These are phyloP conservation scores for Parazoanthus darwini DNA, from an alignment of 92 coral and sea anemone genomes.

Conservation along the genomic window DNA sequence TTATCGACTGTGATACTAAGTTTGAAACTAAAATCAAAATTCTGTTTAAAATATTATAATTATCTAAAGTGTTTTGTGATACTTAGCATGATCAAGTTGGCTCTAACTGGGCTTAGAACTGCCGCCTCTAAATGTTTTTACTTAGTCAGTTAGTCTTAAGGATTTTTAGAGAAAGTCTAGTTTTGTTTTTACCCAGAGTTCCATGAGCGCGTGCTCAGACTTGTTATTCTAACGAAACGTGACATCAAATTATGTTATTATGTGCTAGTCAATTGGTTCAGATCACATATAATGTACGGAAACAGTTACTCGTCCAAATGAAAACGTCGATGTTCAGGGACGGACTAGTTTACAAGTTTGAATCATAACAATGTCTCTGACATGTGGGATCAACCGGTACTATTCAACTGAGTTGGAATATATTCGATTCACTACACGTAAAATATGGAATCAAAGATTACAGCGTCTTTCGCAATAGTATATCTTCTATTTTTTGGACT, in stretches of 20 bases:
- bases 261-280: neutral
- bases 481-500: neutral
- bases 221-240: neutral
- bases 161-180: neutral
- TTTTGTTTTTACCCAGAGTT: constrained; percentile 7
- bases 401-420: neutral
- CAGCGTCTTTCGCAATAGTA: neutral
- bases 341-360: neutral
- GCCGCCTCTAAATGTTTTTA: neutral
- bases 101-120: neutral
- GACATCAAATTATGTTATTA: constrained; percentile 4
- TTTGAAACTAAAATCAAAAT: no score
- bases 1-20: no score
- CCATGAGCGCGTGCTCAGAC: neutral
- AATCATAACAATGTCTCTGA: constrained; percentile 2
- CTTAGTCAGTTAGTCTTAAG: neutral
- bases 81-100: no score
- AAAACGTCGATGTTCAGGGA: neutral
- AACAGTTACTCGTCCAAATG: constrained; percentile 9
- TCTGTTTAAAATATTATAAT: no score
- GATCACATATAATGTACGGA: neutral
- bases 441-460: neutral
- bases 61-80: no score
- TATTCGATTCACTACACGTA: neutral
- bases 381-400: constrained; percentile 27